Conservation (phyloP, 2,113 vertebrate species). For the Charina bottae region DNA sequence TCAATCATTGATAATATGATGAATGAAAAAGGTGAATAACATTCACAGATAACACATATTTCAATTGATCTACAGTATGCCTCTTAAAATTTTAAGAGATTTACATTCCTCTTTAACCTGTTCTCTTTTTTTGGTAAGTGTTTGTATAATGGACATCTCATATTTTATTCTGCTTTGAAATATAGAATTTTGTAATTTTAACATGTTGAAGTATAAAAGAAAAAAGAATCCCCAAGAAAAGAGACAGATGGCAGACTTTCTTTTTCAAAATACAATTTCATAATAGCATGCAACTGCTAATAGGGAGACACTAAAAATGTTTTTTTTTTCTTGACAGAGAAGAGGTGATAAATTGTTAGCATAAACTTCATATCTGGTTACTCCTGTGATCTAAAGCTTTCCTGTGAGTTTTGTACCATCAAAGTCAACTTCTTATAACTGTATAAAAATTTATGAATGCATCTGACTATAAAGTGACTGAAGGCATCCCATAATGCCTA, state of each 20-base stretch:
- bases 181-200: constrained; percentile 70
- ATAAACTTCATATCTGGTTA: constrained; percentile 71
- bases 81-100: constrained; percentile 64
- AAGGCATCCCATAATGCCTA: constrained; percentile 63
- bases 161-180: constrained; percentile 70
- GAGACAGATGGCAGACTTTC: constrained; percentile 77
- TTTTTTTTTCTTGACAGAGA: constrained; percentile 74
- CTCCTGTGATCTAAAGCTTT: constrained; percentile 71
- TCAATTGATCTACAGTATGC: constrained; percentile 49
- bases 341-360: constrained; percentile 76
- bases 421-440: constrained; percentile 68
- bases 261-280: constrained; percentile 77
- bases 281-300: constrained; percentile 77
- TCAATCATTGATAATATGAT: constrained; percentile 20
- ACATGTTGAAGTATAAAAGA: constrained; percentile 63
- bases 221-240: constrained; percentile 47
- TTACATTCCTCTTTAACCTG: constrained; percentile 60
- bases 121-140: constrained; percentile 68
- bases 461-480: constrained; percentile 70
- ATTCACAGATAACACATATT: constrained; percentile 54
- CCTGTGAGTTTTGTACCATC: constrained; percentile 69
- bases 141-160: constrained; percentile 60
- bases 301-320: constrained; percentile 75
- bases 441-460: constrained; percentile 75
- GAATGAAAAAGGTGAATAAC: constrained; percentile 51